Evolutionary conservation across 92 coral and sea anemone species (phyloP), one percentile per base, ranked within the genome.

Genomic region (Heteractis magnifica): DNA sequence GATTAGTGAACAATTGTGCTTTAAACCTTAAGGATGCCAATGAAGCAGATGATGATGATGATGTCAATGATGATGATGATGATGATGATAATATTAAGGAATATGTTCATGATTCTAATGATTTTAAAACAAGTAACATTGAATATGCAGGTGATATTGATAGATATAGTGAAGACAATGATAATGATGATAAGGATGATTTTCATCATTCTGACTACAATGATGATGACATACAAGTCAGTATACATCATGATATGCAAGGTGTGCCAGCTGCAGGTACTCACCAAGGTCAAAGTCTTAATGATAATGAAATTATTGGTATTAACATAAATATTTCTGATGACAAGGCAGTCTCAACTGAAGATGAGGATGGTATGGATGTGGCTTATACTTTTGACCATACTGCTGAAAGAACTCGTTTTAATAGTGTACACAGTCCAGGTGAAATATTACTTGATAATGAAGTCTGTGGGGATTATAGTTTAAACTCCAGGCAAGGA

Each of bases 401-500:
- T 14, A 82, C 77, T 70, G 65, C 56, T 8, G 26, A 6, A 18
- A 75, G 73, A 34, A 81, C 68, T 16, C 52, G 49, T 75, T 68
- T 56, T 16, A 82, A 48, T 72, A 51, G 70, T 26, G 48, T 74
- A 12, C 74, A 41, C n/a, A 82, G 86, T 26, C 86, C 79, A 55
- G 86, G 73, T 55, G 86, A 82, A 82, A 75, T 72, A 75, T 76
- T 68, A n/a, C 50, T 49, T 58, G 44, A 68, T n/a, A 21, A 71
- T 51, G 71, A 83, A 52, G n/a, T 26, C 60, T 41, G 65, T 56
- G 76, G 71, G 78, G 8, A 75, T 11, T 11, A 77, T 74, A 68
- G 64, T 60, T 58, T 77, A 70, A 74, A 77, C 78, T 68, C 50
- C 53, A 84, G 78, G 41, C 79, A 77, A 56, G 90, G 86, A 68